Evolutionary conservation across 2,888 invertebrate genomes (phyloP).

Genomic region (Craniophora ligustri): DNA sequence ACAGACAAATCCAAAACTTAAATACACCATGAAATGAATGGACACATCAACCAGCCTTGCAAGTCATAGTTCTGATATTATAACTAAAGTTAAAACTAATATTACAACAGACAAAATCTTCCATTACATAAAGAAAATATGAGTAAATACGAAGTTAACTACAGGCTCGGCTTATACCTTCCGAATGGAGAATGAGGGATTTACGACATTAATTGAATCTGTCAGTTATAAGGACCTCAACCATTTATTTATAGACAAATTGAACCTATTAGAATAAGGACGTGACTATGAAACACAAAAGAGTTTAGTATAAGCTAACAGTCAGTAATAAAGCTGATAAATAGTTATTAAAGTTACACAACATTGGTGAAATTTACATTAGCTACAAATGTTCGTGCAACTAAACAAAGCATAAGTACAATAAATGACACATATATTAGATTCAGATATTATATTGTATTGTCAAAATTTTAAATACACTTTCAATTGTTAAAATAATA

Average conservation of each 20-base stretch:
- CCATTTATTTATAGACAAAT: conserved; percentile 35
- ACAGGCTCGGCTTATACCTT: conserved; percentile 24
- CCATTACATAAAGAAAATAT: conserved; percentile 49
- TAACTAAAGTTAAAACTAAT: conserved; percentile 71
- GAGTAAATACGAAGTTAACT: conserved; percentile 39
- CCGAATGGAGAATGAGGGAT: too few relatives aligned
- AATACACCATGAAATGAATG: conserved; percentile 66
- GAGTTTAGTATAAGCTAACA: conserved; percentile 47
- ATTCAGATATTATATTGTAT: conserved; percentile 49
- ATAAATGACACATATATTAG: conserved; percentile 54
- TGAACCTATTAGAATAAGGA: conserved; percentile 17
- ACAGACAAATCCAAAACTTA: conserved; percentile 49
- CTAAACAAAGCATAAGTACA: conserved; percentile 62
- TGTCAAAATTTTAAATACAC: conserved; percentile 53
- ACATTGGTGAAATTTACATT: conserved; percentile 35
- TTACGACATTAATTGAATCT: conserved; percentile 7
- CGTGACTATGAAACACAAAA: conserved; percentile 41
- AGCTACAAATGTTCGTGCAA: conserved; percentile 53
- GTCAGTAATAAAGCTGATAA: conserved; percentile 43
- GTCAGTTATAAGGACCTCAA: conserved; percentile 35
- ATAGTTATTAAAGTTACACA: conserved; percentile 33
- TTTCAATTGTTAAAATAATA: conserved; percentile 41
- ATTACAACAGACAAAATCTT: conserved; percentile 69
- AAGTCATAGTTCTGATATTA: conserved; percentile 74
- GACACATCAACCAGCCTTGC: conserved; percentile 85